Evolutionary conservation across 2,888 invertebrate genomes (phyloP).

Genomic region (Parasteatoda lunata): DNA sequence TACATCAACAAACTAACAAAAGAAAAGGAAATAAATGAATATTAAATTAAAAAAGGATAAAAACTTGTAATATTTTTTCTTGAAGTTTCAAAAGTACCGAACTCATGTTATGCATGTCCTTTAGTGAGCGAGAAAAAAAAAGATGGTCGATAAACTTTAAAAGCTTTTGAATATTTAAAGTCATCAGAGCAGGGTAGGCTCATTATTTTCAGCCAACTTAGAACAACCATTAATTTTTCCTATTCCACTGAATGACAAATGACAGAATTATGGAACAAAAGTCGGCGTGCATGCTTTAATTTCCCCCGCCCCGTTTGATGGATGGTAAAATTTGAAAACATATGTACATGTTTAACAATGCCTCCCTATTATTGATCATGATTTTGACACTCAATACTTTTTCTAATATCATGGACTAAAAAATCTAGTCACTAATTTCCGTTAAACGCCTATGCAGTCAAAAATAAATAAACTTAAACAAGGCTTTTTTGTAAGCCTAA

Average conservation of each 20-base stretch:
- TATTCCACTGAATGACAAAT: neutral
- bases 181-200: no score
- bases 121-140: no score
- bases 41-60: no score
- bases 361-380: neutral
- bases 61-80: no score
- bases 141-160: no score
- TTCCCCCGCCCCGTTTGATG: neutral
- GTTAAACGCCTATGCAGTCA: neutral
- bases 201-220: neutral
- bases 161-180: no score
- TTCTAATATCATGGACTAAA: neutral
- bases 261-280: neutral
- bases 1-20: no score
- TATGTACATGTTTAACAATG: neutral
- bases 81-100: no score
- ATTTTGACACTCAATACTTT: neutral
- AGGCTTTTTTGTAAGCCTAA: conserved; percentile 15
- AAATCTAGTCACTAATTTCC: neutral
- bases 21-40: no score
- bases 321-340: neutral
- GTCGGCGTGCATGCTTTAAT: neutral
- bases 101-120: no score
- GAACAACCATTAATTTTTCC: neutral
- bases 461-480: conserved; percentile 3